Percentiles rank a stretch among this genome's conserved stretches.
These are phyloP conservation scores for Parazoanthus swiftii DNA, from an alignment of 92 coral and sea anemone genomes.

Conservation along the genomic window DNA sequence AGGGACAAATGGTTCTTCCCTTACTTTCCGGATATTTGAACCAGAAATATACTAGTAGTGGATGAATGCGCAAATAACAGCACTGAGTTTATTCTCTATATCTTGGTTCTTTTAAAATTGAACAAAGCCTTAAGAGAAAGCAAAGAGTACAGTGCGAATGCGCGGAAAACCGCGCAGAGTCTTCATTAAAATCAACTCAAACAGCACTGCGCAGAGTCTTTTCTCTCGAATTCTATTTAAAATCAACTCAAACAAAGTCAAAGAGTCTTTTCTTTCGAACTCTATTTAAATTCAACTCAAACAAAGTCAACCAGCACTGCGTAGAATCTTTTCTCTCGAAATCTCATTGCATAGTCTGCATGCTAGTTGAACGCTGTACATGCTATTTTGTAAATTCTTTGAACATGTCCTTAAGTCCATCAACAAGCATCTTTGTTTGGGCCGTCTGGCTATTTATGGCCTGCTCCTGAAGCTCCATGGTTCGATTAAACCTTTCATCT, in stretches of 20 bases:
- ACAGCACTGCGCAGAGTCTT: no score
- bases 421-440: constrained; percentile 53
- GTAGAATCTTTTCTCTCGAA: neutral
- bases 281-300: no score
- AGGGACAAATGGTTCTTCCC: no score
- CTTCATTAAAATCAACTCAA: neutral
- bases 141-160: constrained; percentile 1
- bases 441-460: constrained; percentile 56
- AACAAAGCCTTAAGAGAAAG: no score
- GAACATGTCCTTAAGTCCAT: constrained; percentile 54
- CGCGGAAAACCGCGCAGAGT: constrained; percentile 10
- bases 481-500: constrained; percentile 39
- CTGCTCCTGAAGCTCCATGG: constrained; percentile 51
- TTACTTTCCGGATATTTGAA: no score
- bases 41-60: no score
- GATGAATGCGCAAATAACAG: no score
- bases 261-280: no score
- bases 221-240: neutral
- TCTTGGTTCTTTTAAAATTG: no score
- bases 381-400: constrained; percentile 28
- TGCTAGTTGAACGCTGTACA: constrained; percentile 2
- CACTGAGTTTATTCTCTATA: no score
- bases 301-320: neutral
- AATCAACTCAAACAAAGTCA: no score
- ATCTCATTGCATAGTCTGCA: constrained; percentile 6